A percentile compares a stretch with the other conserved stretches of the same genome.
Conservation (phyloP, 2,888 invertebrate genomes). For the Aporophyla lueneburgensis region DNA sequence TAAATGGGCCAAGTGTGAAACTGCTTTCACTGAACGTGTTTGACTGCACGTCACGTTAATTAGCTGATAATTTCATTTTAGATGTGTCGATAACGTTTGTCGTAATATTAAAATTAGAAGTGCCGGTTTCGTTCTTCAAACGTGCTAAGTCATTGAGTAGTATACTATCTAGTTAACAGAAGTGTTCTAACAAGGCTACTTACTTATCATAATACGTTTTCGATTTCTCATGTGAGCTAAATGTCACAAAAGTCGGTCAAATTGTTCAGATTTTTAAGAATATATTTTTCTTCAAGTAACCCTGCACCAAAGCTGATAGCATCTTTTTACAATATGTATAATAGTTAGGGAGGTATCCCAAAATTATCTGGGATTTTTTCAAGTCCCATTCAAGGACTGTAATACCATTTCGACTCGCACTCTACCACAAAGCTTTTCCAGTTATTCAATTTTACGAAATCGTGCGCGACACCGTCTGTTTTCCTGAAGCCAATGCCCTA, state of each 20-base stretch:
- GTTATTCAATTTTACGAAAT: conserved; percentile 63
- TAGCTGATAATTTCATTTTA: conserved; percentile 80
- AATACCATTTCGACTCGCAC: conserved; percentile 42
- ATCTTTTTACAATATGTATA: conserved; percentile 3
- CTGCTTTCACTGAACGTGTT: conserved; percentile 86
- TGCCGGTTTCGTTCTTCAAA: conserved; percentile 37
- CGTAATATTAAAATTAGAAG: conserved; percentile 60
- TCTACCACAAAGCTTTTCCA: conserved; percentile 53
- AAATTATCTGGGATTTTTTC: background rate
- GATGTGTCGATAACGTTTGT: conserved; percentile 64
- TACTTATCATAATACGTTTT: conserved; percentile 23
- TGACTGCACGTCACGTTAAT: conserved; percentile 81
- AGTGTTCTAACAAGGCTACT: conserved; percentile 41
- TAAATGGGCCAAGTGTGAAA: conserved; percentile 84
- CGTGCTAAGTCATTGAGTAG: conserved; percentile 46
- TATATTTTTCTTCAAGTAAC: background rate
- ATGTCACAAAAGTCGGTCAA: conserved; percentile 43
- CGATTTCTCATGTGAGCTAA: conserved; percentile 42
- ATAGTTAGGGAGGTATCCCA: conserved; percentile 8
- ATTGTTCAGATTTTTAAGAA: conserved; percentile 10
- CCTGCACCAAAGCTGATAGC: background rate
- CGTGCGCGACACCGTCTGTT: conserved; percentile 60
- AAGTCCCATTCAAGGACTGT: conserved; percentile 33
- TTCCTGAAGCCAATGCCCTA: conserved; percentile 60
- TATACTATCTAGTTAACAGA: conserved; percentile 25